These are phyloP conservation scores for Azemiops feae DNA, from an alignment of 2,113 vertebrate genomes.

Conservation along the genomic window DNA sequence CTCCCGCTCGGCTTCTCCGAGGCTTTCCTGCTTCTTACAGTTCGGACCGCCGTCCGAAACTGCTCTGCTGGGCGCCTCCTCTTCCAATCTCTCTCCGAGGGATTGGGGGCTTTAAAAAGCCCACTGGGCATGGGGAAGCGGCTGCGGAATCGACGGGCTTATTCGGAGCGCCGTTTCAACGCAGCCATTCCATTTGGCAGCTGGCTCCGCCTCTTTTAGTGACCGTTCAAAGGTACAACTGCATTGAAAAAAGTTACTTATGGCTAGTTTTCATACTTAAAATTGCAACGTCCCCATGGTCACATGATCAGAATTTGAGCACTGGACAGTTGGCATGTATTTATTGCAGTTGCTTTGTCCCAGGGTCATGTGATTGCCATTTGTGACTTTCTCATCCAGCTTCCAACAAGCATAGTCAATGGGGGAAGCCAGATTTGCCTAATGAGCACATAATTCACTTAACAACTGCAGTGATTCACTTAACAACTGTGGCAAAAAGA, in stretches of 20 bases:
- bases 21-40: too few relatives aligned
- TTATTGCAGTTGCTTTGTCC: neutral
- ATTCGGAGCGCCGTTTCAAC: too few relatives aligned
- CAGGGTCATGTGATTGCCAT: neutral
- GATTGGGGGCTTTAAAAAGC: too few relatives aligned
- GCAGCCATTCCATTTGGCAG: too few relatives aligned
- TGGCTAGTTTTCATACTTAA: neutral
- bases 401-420: neutral
- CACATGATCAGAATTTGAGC: neutral
- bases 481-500: neutral
- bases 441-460: neutral
- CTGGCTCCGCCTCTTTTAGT: too few relatives aligned
- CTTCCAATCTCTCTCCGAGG: too few relatives aligned
- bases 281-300: neutral
- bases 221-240: neutral
- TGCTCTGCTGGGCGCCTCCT: too few relatives aligned
- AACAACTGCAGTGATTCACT: neutral
- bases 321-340: neutral
- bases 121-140: too few relatives aligned
- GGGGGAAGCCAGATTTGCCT: neutral
- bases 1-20: too few relatives aligned
- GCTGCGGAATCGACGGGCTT: too few relatives aligned
- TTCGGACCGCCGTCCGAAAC: too few relatives aligned
- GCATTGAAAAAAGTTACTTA: neutral
- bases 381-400: neutral